Evolutionary conservation across 2,888 invertebrate species (phyloP), one percentile per base, ranked within the genome.

Genomic region (Agrochola circellaris): DNA sequence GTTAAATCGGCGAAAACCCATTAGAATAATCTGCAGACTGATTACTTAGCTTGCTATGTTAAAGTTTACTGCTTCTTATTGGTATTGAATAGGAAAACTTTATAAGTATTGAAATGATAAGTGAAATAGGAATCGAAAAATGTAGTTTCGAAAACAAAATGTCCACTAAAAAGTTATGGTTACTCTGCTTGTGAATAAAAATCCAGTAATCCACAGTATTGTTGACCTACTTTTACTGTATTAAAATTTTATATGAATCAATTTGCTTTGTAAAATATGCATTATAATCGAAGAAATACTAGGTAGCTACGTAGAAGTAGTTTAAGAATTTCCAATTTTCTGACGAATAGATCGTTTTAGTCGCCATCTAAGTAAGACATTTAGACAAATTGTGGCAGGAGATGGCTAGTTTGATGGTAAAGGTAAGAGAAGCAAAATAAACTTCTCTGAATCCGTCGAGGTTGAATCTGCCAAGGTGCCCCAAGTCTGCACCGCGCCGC

Each of bases 391-490:
- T 30, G 20, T 15, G 42, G 30, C 7, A 30, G 20, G 38, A 73
- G 8, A 26, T 72, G 13, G 7, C 20, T 26, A 23, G 17, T 30
- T 30, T 34, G 17, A 45, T 9, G 4, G 8, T 23, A 20, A 9
- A 9, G 1, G 8, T 42, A 51, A 54, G 6, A 60, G 1, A 65
- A 54, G 61, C 0, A 20, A 77, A 86, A 81, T 7, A 83, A 87
- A 90, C 90, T 91, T 89, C 90, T 90, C 89, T 89, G 45, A 66
- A 65, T 86, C 68, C 77, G 6, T 67, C 0, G 34, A 66, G 9
- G 66, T 48, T 42, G 30, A 45, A 56, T 26, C 17, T 38, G 45
- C 38, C 15, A 45, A 60, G 26, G n/a, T 9, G 56, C 60, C 26
- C 30, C 54, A 45, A 23, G 38, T 20, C 11, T 15, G n/a, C 45